phyloP scores from a whole-genome alignment of 2,888 invertebrate genomes.

The Drosophila gaucha region DNA sequence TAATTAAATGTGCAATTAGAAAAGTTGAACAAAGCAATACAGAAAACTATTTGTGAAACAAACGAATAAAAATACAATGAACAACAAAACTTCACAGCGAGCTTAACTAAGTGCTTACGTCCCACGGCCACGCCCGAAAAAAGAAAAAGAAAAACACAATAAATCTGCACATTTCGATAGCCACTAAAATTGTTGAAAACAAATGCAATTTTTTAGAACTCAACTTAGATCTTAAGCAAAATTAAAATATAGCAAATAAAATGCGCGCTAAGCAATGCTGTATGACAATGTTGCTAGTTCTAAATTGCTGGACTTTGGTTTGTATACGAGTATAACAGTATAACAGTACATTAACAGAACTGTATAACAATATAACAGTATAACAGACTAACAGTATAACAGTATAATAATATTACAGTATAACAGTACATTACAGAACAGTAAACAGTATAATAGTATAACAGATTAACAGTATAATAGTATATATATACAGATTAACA shows the following conservation, averaged over 20 bases:
- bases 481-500: not conserved
- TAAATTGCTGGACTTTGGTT: not conserved
- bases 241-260: constrained; percentile 42
- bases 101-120: constrained; percentile 46
- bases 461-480: not conserved
- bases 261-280: constrained; percentile 37
- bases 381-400: not conserved
- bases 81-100: constrained; percentile 24
- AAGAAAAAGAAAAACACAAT: constrained; percentile 13
- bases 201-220: constrained; percentile 16
- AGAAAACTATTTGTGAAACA: constrained; percentile 23
- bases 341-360: not conserved
- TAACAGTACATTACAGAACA: not conserved
- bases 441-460: not conserved
- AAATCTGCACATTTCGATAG: constrained; percentile 15
- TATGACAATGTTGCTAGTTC: constrained; percentile 39
- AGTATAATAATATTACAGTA: not conserved
- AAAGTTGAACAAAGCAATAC: constrained; percentile 52
- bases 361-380: not conserved
- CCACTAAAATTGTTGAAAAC: constrained; percentile 20
- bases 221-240: constrained; percentile 52
- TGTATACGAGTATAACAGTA: not conserved
- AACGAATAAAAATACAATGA: constrained; percentile 11
- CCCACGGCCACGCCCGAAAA: constrained; percentile 20
- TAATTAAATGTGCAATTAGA: constrained; percentile 75